A percentile compares a stretch with the other conserved stretches of the same genome.
These are phyloP conservation scores for Tetragonisca angustula DNA, from an alignment of 2,888 invertebrate genomes.

Conservation along the genomic window DNA sequence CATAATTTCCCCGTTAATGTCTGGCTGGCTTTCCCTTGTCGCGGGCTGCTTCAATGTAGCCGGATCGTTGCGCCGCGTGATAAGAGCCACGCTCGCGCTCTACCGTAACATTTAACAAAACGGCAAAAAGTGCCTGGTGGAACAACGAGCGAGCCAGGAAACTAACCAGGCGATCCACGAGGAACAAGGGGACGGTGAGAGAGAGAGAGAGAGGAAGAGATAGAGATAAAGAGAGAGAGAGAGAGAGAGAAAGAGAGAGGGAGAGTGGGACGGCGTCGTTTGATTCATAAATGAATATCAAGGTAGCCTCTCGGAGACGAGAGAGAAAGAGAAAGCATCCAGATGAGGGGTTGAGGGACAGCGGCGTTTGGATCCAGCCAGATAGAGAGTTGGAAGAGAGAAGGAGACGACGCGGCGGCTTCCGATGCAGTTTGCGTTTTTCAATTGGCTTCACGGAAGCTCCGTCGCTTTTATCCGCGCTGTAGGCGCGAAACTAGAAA, in stretches of 20 bases:
- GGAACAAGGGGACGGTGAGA: background rate
- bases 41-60: constrained; percentile 22
- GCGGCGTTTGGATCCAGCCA: constrained; percentile 18
- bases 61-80: constrained; percentile 44
- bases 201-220: background rate
- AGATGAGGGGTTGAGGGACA: background rate
- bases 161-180: background rate
- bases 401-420: constrained; percentile 36
- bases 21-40: constrained; percentile 29
- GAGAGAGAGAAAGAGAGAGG: background rate
- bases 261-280: background rate
- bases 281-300: constrained; percentile 72
- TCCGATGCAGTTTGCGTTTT: constrained; percentile 74
- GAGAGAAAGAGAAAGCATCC: constrained; percentile 5
- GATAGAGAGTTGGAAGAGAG: constrained; percentile 21
- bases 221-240: background rate
- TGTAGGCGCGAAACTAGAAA: constrained; percentile 66
- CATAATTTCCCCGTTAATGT: constrained; percentile 65
- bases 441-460: constrained; percentile 75
- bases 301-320: constrained; percentile 34
- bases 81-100: constrained; percentile 33
- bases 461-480: constrained; percentile 72
- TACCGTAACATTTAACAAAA: constrained; percentile 55
- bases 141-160: constrained; percentile 51
- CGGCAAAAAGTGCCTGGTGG: constrained; percentile 55